phyloP scores from a whole-genome alignment of 2,888 invertebrate species.

The Microchrysa polita region DNA sequence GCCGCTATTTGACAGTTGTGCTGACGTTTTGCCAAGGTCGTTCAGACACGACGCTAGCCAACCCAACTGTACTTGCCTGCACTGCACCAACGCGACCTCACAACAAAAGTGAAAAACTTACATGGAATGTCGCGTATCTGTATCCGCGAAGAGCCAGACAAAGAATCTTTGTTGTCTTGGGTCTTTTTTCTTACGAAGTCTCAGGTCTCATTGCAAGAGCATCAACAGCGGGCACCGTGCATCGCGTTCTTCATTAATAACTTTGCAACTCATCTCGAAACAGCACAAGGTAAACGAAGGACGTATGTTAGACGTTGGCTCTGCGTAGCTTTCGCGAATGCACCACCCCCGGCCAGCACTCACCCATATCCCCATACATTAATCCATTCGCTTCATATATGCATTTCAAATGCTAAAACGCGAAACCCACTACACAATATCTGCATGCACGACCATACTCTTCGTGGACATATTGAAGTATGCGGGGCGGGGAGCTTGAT shows the following conservation, averaged over 20 bases:
- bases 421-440: background rate
- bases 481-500: background rate
- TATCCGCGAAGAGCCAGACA: constrained; percentile 32
- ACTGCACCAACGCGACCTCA: background rate
- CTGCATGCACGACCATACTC: constrained; percentile 7
- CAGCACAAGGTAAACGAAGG: constrained; percentile 36
- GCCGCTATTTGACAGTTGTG: background rate
- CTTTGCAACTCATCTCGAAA: background rate
- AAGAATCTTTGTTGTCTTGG: constrained; percentile 29
- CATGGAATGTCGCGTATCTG: constrained; percentile 30
- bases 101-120: constrained; percentile 12
- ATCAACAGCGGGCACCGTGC: background rate
- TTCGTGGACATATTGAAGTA: constrained; percentile 24
- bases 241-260: constrained; percentile 41
- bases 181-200: no score
- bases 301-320: constrained; percentile 25
- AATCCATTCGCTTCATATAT: background rate
- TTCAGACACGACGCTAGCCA: constrained; percentile 13
- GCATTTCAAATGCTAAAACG: constrained; percentile 25
- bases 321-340: constrained; percentile 17
- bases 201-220: background rate
- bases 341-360: background rate
- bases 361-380: background rate
- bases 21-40: constrained; percentile 36
- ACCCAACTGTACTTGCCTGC: constrained; percentile 16